Evolutionary conservation across 1,140 invertebrate genomes (phyloP).

Genomic region (Ceratoteleas bidentatus): DNA sequence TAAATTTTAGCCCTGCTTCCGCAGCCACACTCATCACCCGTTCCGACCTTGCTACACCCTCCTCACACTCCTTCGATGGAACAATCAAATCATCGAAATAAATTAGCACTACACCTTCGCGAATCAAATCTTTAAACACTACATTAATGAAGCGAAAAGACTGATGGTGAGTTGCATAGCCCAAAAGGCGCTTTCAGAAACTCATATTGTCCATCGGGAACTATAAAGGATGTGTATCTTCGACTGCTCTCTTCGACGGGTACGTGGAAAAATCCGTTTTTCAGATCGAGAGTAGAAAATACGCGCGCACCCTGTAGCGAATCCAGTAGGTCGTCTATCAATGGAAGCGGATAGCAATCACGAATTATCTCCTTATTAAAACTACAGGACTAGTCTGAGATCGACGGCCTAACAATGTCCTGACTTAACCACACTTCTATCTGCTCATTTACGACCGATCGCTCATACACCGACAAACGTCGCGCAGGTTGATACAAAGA

Average conservation of each 20-base stretch:
- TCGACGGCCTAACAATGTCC: too few relatives aligned
- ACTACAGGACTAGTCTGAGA: too few relatives aligned
- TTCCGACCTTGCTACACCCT: background rate
- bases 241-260: conserved; percentile 19
- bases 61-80: conserved; percentile 1
- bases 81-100: conserved; percentile 31
- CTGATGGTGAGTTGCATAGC: conserved; percentile 19
- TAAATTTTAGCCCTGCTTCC: conserved; percentile 50
- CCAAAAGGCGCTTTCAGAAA: conserved; percentile 31
- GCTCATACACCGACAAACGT: too few relatives aligned
- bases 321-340: conserved; percentile 78
- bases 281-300: conserved; percentile 58
- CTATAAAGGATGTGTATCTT: conserved; percentile 60
- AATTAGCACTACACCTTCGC: background rate
- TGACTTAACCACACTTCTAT: too few relatives aligned
- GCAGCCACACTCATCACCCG: conserved; percentile 5
- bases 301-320: conserved; percentile 66
- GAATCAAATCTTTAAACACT: conserved; percentile 15
- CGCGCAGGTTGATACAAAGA: too few relatives aligned
- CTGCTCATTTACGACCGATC: too few relatives aligned
- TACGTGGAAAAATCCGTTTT: conserved; percentile 47
- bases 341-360: conserved; percentile 79
- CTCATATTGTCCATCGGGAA: conserved; percentile 36
- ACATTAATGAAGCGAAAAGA: conserved; percentile 15
- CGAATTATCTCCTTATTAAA: conserved; percentile 76